Evolutionary conservation across 2,113 vertebrate genomes (phyloP), one percentile per base, ranked within the genome.

Genomic region (Drymodes brunneopygia): DNA sequence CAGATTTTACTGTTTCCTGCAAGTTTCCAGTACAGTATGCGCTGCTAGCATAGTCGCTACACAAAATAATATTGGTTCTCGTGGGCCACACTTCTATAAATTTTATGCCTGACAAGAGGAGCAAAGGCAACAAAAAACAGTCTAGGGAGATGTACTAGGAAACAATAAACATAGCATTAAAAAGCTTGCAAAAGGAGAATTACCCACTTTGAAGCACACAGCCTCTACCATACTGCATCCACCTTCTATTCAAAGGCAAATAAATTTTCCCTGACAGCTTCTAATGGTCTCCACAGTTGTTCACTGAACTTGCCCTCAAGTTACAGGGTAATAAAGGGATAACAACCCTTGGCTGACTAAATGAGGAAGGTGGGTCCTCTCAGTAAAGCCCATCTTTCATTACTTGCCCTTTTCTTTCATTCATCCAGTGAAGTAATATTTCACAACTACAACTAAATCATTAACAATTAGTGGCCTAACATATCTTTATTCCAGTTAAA

Each of bases 241-340:
- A 86, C 88, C 58, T 93, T 96, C 88, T 73, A 88, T 92, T 97
- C 95, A 96, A 96, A 96, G 93, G 90, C 69, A 96, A 91, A 98
- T 97, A 97, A 96, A 98, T 97, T 97, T 86, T 95, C 95, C 61
- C 9, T 88, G 96, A 97, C 95, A 96, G 95, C 48, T 94, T 84
- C 83, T 97, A 97, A 97, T 87, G 64, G 81, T 65, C 80, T 95
- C 86, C 83, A 95, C 74, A 92, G 93, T 97, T 97, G 95, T 86
- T 96, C 96, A 90, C 25, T 96, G 80, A 98, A 97, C 86, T 95
- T 96, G 92, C 90, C 96, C 97, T 97, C 95, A 95, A 96, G 96
- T 97, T 98, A 97, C 87, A 96, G 54, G 71, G 91, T 88, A 96
- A 97, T 97, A 97, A 98, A 97, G 88, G 48, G 58, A 94, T 93